Conservation (phyloP, 2,113 vertebrate species). For the Coracopsis vasa region DNA sequence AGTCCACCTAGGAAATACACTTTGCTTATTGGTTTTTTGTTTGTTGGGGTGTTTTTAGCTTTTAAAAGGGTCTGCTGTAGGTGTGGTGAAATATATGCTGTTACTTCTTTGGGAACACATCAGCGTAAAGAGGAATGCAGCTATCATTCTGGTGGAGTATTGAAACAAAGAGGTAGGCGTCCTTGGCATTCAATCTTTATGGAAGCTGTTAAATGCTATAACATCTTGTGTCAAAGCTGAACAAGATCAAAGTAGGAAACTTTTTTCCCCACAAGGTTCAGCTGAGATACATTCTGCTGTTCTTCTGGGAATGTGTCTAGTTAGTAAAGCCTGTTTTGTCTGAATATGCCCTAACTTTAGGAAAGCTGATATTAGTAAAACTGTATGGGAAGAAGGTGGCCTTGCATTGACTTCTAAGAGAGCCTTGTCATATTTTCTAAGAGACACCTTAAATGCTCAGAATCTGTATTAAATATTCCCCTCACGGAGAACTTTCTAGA, state of each 20-base stretch:
- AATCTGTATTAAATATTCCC: neutral
- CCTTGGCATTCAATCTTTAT: neutral
- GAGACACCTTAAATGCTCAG: neutral
- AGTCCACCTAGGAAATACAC: neutral
- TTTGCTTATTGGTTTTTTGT: neutral
- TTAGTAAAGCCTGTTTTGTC: neutral
- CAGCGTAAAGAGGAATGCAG: slow-evolving; percentile 78
- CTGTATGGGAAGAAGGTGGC: neutral
- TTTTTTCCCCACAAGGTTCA: neutral
- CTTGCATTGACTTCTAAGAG: neutral
- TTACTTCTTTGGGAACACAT: slow-evolving; percentile 74
- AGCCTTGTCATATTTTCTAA: neutral
- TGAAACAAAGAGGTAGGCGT: slow-evolving; percentile 73
- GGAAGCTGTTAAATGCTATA: neutral
- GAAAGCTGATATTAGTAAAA: neutral
- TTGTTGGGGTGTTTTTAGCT: slow-evolving; percentile 44
- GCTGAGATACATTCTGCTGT: neutral
- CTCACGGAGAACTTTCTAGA: neutral
- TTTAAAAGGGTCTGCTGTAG: slow-evolving; percentile 78
- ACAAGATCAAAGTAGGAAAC: neutral
- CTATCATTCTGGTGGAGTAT: slow-evolving; percentile 79
- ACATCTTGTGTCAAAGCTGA: neutral
- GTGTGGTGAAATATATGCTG: slow-evolving; percentile 76
- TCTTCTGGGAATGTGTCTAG: neutral
- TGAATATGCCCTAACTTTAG: neutral